phyloP scores from a whole-genome alignment of 2,113 vertebrate species.

The Leptosomus discolor region DNA sequence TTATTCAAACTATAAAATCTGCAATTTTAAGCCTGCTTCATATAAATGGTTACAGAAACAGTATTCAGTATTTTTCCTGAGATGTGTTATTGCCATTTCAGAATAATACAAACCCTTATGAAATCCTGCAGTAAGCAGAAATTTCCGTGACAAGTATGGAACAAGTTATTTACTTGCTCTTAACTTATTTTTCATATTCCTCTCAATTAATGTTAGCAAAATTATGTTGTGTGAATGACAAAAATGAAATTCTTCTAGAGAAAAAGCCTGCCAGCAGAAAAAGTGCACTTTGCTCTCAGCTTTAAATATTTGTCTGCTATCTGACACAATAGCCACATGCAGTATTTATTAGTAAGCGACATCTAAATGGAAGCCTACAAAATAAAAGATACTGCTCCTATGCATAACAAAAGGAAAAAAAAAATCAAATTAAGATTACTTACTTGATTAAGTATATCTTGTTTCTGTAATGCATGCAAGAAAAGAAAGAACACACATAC shows the following conservation, averaged over 20 bases:
- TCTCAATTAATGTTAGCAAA: not conserved
- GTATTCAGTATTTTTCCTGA: not conserved
- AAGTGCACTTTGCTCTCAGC: not conserved
- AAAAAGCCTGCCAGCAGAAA: not conserved
- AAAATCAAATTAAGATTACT: slow-evolving; percentile 68
- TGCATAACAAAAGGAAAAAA: not conserved
- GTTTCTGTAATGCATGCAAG: slow-evolving; percentile 83
- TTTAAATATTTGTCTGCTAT: not conserved
- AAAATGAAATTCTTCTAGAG: not conserved
- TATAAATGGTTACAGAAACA: not conserved
- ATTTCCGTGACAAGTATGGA: not conserved
- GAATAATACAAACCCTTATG: not conserved
- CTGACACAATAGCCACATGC: not conserved
- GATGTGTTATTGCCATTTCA: not conserved
- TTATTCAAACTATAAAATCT: not conserved
- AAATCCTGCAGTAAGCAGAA: not conserved
- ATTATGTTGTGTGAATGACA: not conserved
- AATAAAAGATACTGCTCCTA: not conserved
- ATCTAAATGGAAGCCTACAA: not conserved
- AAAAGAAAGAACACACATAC: slow-evolving; percentile 64
- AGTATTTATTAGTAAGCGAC: not conserved
- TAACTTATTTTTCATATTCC: not conserved
- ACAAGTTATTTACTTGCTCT: not conserved
- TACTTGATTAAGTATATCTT: slow-evolving; percentile 96
- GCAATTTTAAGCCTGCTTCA: not conserved